Percentiles rank a stretch among this genome's conserved stretches.
Conservation (phyloP, 2,888 invertebrate species). For the Petrophora chlorosata region DNA sequence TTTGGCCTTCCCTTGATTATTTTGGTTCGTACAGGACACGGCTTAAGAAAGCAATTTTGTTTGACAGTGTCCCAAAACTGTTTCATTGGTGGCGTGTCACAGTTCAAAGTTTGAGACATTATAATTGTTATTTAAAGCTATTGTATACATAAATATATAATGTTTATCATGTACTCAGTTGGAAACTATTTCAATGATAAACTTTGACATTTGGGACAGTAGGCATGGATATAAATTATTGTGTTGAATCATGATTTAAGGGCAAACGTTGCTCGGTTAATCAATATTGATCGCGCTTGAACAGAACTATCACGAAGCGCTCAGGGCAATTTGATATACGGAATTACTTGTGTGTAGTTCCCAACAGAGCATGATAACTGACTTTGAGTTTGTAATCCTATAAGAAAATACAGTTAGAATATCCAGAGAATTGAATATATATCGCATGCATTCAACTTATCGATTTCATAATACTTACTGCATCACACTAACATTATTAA, state of each 20-base stretch:
- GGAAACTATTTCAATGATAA: not conserved
- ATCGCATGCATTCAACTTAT: too few species aligned
- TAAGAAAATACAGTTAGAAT: too few species aligned
- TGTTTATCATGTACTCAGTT: too few species aligned
- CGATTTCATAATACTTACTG: too few species aligned
- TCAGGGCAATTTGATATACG: conserved; percentile 8
- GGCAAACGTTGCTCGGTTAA: conserved; percentile 4
- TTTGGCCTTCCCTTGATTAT: conserved; percentile 49
- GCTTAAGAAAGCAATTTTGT: conserved; percentile 19
- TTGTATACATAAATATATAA: too few species aligned
- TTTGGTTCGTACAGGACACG: conserved; percentile 22
- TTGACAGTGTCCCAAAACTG: conserved; percentile 4
- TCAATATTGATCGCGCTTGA: conserved; percentile 6
- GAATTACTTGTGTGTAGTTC: too few species aligned
- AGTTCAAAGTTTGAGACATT: conserved; percentile 3
- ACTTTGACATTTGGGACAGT: not conserved
- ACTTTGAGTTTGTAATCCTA: too few species aligned
- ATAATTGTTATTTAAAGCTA: not conserved
- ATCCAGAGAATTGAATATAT: too few species aligned
- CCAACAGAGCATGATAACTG: too few species aligned
- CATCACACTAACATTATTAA: too few species aligned
- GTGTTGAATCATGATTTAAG: conserved; percentile 2
- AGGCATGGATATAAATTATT: not conserved
- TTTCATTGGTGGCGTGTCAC: conserved; percentile 1
- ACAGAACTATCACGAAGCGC: conserved; percentile 10